A percentile compares a stretch with the other conserved stretches of the same genome.
These are phyloP conservation scores for Melitaea cinxia DNA, from an alignment of 1,140 invertebrate genomes.

Conservation along the genomic window DNA sequence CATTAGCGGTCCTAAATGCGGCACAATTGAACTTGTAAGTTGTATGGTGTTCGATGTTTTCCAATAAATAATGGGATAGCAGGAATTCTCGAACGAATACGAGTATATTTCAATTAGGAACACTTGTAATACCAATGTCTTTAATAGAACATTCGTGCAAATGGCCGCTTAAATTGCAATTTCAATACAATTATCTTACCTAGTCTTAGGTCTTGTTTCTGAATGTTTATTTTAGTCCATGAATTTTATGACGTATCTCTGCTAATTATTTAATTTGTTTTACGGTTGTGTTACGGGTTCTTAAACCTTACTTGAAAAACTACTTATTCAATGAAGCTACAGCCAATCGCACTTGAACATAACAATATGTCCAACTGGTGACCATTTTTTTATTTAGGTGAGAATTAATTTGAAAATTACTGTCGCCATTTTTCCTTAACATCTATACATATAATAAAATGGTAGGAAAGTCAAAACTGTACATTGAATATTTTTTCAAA, in stretches of 20 bases:
- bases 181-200: conserved; percentile 6
- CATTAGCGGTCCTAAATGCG: conserved; percentile 7
- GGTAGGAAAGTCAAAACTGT: too few species aligned
- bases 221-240: neutral
- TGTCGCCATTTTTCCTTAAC: too few species aligned
- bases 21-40: conserved; percentile 13
- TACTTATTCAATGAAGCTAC: too few species aligned
- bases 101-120: conserved; percentile 29
- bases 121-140: conserved; percentile 24
- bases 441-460: too few species aligned
- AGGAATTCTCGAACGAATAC: conserved; percentile 17
- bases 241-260: neutral
- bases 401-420: too few species aligned
- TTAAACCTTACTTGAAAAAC: neutral
- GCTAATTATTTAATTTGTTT: neutral
- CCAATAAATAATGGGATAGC: conserved; percentile 22
- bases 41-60: conserved; percentile 22
- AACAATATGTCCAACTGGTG: too few species aligned
- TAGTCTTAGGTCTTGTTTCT: neutral
- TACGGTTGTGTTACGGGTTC: neutral
- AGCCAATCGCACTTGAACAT: too few species aligned
- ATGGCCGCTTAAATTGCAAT: conserved; percentile 13
- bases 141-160: conserved; percentile 16
- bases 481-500: too few species aligned
- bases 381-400: too few species aligned